Conservation (phyloP, 2,113 vertebrate genomes). For the Chloebia gouldiae region DNA sequence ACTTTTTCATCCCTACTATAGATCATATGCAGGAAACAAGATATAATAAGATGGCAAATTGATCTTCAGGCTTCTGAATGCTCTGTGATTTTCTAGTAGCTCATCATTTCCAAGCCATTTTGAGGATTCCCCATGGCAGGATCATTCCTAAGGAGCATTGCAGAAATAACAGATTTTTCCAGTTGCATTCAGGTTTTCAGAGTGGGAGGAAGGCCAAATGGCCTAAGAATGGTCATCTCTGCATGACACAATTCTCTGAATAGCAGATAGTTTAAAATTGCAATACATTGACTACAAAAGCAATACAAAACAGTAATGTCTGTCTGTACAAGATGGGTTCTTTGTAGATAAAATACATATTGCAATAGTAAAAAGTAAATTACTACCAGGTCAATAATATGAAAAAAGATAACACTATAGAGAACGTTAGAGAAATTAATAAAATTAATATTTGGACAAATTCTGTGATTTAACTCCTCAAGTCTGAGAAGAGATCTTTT, state of each 20-base stretch:
- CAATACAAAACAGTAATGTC: not conserved
- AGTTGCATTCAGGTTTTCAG: not conserved
- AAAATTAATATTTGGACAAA: not conserved
- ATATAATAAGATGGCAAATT: not conserved
- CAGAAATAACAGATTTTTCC: not conserved
- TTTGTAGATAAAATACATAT: not conserved
- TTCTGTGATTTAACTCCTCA: not conserved
- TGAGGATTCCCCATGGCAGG: not conserved
- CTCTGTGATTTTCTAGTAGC: not conserved
- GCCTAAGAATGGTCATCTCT: not conserved
- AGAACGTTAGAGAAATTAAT: not conserved
- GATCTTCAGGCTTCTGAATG: not conserved
- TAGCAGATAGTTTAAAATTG: not conserved
- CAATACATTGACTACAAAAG: not conserved
- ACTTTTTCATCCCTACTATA: not conserved
- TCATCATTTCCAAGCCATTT: not conserved
- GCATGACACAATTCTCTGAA: not conserved
- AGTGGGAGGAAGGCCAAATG: not conserved
- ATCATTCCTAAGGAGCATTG: rapidly evolving
- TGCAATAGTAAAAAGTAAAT: not conserved
- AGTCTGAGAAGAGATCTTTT: not conserved
- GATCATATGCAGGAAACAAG: not conserved
- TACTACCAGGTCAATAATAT: not conserved
- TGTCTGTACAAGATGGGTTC: not conserved
- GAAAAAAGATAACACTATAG: not conserved